Conservation (phyloP, 2,888 invertebrate species). For the Terebella lapidaria region DNA sequence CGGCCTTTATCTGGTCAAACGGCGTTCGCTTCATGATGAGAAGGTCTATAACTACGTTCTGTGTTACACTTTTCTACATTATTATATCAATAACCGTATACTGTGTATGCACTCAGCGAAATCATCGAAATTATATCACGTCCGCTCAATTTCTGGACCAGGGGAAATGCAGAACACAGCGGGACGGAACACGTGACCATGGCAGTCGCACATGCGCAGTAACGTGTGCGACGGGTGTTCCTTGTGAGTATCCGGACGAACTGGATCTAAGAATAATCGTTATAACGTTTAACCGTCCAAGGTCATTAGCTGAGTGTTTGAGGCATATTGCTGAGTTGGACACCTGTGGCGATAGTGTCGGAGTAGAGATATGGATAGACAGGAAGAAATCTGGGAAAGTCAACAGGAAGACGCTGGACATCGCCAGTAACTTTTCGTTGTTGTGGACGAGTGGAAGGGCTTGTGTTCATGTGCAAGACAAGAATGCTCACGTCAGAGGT, state of each 20-base stretch:
- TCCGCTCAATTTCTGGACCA: too few relatives aligned
- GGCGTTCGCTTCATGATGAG: too few relatives aligned
- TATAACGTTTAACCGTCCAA: slow-evolving; percentile 23
- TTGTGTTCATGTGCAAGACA: slow-evolving; percentile 20
- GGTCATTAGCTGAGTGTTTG: slow-evolving; percentile 21
- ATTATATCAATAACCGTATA: too few relatives aligned
- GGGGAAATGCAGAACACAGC: too few relatives aligned
- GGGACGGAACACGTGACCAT: too few relatives aligned
- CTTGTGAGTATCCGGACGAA: slow-evolving; percentile 10
- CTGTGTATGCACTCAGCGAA: too few relatives aligned
- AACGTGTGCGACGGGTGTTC: slow-evolving; percentile 3
- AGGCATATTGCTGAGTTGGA: slow-evolving; percentile 19
- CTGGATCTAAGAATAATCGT: slow-evolving; percentile 26
- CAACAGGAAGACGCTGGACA: slow-evolving; percentile 14
- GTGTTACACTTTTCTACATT: too few relatives aligned
- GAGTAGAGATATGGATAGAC: slow-evolving; percentile 30
- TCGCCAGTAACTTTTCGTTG: slow-evolving; percentile 17
- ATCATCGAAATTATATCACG: too few relatives aligned
- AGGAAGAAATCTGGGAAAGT: slow-evolving; percentile 12
- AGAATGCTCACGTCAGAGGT: slow-evolving; percentile 26
- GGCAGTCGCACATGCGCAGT: too few relatives aligned
- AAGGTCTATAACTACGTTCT: too few relatives aligned
- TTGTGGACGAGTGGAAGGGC: slow-evolving; percentile 22
- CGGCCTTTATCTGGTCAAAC: too few relatives aligned
- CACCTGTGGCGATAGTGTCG: slow-evolving; percentile 18